Evolutionary conservation across 2,888 invertebrate species (phyloP).

Genomic region (Tipula vernalis): DNA sequence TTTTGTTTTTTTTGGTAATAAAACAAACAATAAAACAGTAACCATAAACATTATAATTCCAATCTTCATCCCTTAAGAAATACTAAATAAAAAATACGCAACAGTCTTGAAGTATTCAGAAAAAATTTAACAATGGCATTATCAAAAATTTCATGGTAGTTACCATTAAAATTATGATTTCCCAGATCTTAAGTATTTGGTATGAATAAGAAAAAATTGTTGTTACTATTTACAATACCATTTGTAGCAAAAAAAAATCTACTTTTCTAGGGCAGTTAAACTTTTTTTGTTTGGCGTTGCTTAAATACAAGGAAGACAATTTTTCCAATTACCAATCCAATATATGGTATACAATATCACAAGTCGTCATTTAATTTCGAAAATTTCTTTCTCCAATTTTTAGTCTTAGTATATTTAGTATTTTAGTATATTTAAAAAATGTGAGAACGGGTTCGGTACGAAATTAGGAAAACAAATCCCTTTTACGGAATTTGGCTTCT

Average conservation of each 20-base stretch:
- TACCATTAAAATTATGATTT: not conserved
- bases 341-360: no score
- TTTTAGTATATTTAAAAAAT: no score
- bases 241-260: not conserved
- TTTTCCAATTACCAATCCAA: no score
- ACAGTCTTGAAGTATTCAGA: not conserved
- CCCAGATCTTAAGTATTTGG: not conserved
- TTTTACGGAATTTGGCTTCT: no score
- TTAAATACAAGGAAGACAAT: not conserved
- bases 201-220: not conserved
- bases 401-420: no score
- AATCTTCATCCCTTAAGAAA: not conserved
- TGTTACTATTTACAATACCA: not conserved
- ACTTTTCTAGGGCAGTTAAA: not conserved
- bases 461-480: no score
- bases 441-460: no score
- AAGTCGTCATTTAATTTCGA: no score
- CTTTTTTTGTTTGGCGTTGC: not conserved
- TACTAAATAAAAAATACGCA: not conserved
- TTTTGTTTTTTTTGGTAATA: not conserved
- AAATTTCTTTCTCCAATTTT: no score
- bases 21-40: not conserved
- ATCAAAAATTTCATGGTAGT: not conserved
- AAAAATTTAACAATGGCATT: not conserved
- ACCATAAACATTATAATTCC: not conserved